Conservation (phyloP, 2,888 invertebrate genomes). For the Choristoneura rosaceana region DNA sequence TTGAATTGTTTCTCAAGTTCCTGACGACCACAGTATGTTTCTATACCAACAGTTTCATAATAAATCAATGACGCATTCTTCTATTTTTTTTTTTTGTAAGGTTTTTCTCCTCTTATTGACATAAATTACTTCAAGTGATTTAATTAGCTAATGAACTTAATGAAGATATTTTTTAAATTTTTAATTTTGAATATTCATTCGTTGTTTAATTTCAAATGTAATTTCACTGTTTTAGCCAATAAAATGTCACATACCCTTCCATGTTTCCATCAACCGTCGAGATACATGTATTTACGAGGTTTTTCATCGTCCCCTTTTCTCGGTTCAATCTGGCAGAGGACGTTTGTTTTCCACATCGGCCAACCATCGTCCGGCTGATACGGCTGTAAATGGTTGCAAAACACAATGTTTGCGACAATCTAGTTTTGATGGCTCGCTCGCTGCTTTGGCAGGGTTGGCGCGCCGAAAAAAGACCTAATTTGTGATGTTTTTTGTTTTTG, state of each 20-base stretch:
- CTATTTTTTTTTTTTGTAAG: too few species aligned
- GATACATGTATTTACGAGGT: slow-evolving; percentile 41
- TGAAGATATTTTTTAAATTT: too few species aligned
- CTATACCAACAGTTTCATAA: too few species aligned
- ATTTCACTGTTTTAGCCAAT: background rate
- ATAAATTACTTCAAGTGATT: too few species aligned
- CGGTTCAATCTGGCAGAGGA: slow-evolving; percentile 35
- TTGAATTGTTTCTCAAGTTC: too few species aligned
- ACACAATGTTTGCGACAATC: slow-evolving; percentile 37
- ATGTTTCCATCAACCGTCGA: slow-evolving; percentile 13
- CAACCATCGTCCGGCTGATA: slow-evolving; percentile 14
- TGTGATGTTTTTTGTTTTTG: background rate
- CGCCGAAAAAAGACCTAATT: slow-evolving; percentile 14
- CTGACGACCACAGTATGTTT: too few species aligned
- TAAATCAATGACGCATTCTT: too few species aligned
- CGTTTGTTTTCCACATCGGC: slow-evolving; percentile 14
- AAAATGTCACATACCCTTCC: slow-evolving; percentile 20
- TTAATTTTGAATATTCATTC: too few species aligned
- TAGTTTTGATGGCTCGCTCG: slow-evolving; percentile 29
- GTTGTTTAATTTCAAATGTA: too few species aligned
- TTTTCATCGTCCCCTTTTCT: slow-evolving; percentile 37
- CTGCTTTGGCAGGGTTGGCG: slow-evolving; percentile 11
- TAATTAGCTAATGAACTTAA: too few species aligned
- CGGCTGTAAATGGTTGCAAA: slow-evolving; percentile 34
- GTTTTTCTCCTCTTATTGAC: too few species aligned